Evolutionary conservation across 2,888 invertebrate genomes (phyloP).

Genomic region (Rugalucina vietnamica): DNA sequence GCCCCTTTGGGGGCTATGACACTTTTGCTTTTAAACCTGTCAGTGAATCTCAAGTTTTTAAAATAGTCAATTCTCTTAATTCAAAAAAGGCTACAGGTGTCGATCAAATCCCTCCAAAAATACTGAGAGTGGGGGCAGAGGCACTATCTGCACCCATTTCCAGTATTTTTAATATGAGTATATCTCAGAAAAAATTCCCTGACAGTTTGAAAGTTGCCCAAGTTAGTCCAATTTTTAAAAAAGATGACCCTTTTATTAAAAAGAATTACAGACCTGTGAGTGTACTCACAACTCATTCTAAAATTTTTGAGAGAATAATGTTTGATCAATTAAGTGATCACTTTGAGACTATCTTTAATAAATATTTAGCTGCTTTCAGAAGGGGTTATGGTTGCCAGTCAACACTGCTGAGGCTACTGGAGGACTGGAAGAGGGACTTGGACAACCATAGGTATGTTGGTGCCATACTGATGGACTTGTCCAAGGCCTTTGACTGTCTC

Average conservation of each 20-base stretch:
- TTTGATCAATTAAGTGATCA: neutral
- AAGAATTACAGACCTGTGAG: constrained; percentile 1
- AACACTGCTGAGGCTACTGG: no score
- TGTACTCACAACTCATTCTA: neutral
- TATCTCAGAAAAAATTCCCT: neutral
- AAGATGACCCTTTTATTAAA: neutral
- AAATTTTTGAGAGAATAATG: neutral
- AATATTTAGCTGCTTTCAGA: constrained; percentile 6
- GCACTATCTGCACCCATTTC: neutral
- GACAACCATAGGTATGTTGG: neutral
- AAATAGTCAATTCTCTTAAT: neutral
- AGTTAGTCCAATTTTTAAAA: neutral
- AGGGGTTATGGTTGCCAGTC: neutral
- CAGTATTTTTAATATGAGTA: neutral
- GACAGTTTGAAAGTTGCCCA: neutral
- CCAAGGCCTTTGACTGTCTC: constrained; percentile 13
- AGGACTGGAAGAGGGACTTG: neutral
- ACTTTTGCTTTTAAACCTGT: neutral
- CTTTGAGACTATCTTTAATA: neutral
- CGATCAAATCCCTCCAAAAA: neutral
- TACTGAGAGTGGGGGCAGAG: neutral
- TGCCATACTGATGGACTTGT: neutral
- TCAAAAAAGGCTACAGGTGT: neutral
- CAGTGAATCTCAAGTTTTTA: neutral
- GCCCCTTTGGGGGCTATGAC: neutral